Percentiles rank a stretch among this genome's conserved stretches.
Evolutionary conservation across 2,113 vertebrate species (phyloP).

Genomic region (Peromyscus maniculatus): DNA sequence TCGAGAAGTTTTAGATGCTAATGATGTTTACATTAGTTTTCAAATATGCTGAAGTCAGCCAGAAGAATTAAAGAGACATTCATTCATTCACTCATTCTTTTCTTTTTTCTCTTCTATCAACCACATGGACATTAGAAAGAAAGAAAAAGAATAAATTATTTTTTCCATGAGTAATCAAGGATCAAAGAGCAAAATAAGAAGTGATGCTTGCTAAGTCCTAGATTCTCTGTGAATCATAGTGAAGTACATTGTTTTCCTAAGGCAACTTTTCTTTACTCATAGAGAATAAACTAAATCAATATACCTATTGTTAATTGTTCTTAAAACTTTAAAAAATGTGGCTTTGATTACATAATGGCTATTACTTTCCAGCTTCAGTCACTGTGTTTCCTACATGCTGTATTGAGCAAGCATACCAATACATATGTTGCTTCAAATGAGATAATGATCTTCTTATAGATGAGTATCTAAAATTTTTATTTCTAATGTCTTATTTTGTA

Average conservation of each 20-base stretch:
- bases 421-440: background rate
- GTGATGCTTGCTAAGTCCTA: background rate
- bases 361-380: background rate
- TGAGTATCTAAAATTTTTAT: background rate
- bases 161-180: background rate
- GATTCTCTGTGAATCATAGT: background rate
- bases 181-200: background rate
- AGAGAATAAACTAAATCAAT: constrained; percentile 8
- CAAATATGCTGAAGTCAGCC: constrained; percentile 23
- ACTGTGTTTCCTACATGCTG: background rate
- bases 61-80: background rate
- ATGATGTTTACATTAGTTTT: background rate
- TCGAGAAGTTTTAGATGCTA: background rate
- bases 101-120: background rate
- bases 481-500: background rate
- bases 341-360: background rate
- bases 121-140: background rate
- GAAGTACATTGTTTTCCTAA: background rate
- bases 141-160: background rate
- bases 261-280: background rate
- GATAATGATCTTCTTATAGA: background rate
- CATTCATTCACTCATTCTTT: background rate
- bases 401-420: background rate
- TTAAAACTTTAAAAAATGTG: background rate
- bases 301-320: background rate